Evolutionary conservation across 2,113 vertebrate species (phyloP), one percentile per base, ranked within the genome.

Genomic region (Chloebia gouldiae): DNA sequence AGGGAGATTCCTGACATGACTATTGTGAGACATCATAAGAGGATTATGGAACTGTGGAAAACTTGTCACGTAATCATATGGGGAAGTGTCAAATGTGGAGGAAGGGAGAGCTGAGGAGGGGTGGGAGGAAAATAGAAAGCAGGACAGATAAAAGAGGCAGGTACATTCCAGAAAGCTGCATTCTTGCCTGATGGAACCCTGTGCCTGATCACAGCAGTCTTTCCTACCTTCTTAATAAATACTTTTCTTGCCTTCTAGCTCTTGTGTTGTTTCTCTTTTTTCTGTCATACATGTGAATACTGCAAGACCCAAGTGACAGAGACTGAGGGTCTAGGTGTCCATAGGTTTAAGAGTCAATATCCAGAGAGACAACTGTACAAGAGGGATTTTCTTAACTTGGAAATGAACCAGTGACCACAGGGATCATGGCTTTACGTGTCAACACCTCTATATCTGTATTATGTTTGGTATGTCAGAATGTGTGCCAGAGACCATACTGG

Each of bases 401-500:
- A 45, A 45, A 54, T 1, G 4, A n/a, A 5, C 1, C 13, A 11
- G 5, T 27, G 30, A 8, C 37, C 64, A 45, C 5, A 51, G 17
- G 12, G 4, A 10, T 66, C 15, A 12, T 7, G 19, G 12, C 2
- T 69, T 17, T 20, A 0, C 7, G 13, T 51, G 8, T 42, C 22
- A 60, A 11, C 5, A 37, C 9, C 7, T 78, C 21, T 65, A 4
- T 17, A 71, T 11, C 7, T 22, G 15, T 30, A 13, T 7, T 21
- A 6, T 30, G 6, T 31, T 25, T 61, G 18, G 16, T 28, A 7
- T 23, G 10, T 49, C 30, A 47, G 6, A 51, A 13, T 15, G 4
- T 8, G 30, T 10, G 3, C 21, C 8, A 59, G 22, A 25, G 3
- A 18, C 13, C 42, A 31, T 1, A 0, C 4, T 53, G 49, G 5